Percentiles rank a stretch among this genome's conserved stretches.
Conservation (phyloP, 2,113 vertebrate species). For the Psettodes erumei region DNA sequence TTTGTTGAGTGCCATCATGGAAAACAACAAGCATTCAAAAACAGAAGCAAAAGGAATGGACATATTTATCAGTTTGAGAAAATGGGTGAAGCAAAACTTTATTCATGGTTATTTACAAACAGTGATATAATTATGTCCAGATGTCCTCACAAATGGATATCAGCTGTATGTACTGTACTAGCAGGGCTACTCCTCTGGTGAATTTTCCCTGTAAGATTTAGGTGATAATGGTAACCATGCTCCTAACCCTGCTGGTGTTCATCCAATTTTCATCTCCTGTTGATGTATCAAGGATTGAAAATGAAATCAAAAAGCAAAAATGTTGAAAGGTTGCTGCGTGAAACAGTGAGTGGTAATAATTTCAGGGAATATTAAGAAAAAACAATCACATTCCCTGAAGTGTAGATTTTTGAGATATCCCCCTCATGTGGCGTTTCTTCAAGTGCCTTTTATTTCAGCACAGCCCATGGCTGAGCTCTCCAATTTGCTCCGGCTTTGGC, state of each 20-base stretch:
- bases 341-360: conserved; percentile 28
- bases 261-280: neutral
- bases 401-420: conserved; percentile 51
- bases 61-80: conserved; percentile 1
- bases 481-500: conserved; percentile 74
- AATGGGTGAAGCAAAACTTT: conserved; percentile 5
- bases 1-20: neutral
- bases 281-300: neutral
- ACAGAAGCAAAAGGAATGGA: neutral
- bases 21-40: neutral
- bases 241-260: too few species aligned
- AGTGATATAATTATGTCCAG: neutral
- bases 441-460: conserved; percentile 63
- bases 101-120: conserved; percentile 10
- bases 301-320: conserved; percentile 3
- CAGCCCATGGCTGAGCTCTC: conserved; percentile 54
- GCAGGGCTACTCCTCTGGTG: neutral
- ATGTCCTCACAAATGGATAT: conserved; percentile 6
- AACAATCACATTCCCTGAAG: conserved; percentile 22
- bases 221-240: too few species aligned
- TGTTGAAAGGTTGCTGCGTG: neutral
- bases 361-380: conserved; percentile 6
- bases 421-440: conserved; percentile 44
- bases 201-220: conserved; percentile 3
- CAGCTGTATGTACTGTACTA: neutral